Conservation (phyloP, 2,113 vertebrate genomes). For the Halichoeres trimaculatus region DNA sequence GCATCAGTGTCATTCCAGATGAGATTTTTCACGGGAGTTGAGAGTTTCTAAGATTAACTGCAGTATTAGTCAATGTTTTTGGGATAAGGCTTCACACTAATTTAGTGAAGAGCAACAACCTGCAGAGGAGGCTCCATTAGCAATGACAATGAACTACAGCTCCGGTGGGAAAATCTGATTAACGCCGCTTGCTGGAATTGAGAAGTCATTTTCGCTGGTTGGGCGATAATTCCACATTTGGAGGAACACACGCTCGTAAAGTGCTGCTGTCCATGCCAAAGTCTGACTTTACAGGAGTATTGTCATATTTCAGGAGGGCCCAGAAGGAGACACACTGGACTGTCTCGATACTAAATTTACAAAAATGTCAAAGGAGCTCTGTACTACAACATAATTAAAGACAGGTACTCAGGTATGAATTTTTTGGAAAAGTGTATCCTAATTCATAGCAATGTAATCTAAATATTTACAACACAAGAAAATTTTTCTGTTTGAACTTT, state of each 20-base stretch:
- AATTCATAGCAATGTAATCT: conserved; percentile 53
- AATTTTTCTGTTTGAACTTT: conserved; percentile 58
- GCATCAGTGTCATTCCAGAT: conserved; percentile 84
- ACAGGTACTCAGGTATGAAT: conserved; percentile 75
- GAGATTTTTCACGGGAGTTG: conserved; percentile 84
- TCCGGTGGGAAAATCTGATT: conserved; percentile 81
- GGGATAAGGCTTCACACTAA: conserved; percentile 84
- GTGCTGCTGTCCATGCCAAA: conserved; percentile 71
- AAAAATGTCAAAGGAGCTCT: conserved; percentile 44
- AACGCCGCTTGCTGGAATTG: conserved; percentile 72
- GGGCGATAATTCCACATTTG: conserved; percentile 78
- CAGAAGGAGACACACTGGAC: conserved; percentile 36
- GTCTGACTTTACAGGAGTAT: conserved; percentile 59
- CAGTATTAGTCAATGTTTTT: conserved; percentile 86
- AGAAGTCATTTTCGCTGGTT: conserved; percentile 70
- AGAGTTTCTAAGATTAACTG: conserved; percentile 85
- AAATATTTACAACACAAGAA: conserved; percentile 9
- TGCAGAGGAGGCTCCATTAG: conserved; percentile 84
- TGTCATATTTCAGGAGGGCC: conserved; percentile 65
- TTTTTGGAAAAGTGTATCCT: conserved; percentile 40
- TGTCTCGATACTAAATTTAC: conserved; percentile 60
- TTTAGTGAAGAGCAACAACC: conserved; percentile 85
- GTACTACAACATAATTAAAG: conserved; percentile 40
- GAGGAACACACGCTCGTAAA: conserved; percentile 66
- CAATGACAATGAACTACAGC: conserved; percentile 83